A percentile compares a stretch with the other conserved stretches of the same genome.
These are phyloP conservation scores for Triplophysa tibetana DNA, from an alignment of 2,113 vertebrate species.

Conservation along the genomic window DNA sequence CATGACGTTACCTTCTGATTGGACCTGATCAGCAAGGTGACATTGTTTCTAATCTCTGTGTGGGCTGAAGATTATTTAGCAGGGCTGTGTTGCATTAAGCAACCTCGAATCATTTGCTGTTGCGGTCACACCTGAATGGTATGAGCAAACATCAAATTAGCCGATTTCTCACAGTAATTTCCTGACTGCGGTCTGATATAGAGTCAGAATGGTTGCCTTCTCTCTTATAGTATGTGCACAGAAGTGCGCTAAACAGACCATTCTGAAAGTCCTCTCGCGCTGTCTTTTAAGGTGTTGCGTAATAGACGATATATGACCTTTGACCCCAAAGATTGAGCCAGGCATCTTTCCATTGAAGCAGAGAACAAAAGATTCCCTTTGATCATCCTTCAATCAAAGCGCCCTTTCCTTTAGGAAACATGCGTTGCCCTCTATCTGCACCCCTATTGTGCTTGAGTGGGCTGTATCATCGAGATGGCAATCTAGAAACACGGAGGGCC, in stretches of 20 bases:
- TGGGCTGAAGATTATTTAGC: slow-evolving; percentile 34
- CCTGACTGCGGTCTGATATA: background rate
- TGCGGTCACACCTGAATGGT: slow-evolving; percentile 23
- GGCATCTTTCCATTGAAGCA: slow-evolving; percentile 19
- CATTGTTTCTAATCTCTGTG: slow-evolving; percentile 43
- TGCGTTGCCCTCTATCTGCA: slow-evolving; percentile 40
- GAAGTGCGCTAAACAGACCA: slow-evolving; percentile 2
- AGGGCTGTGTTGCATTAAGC: slow-evolving; percentile 9
- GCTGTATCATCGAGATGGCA: slow-evolving; percentile 50
- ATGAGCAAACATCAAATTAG: slow-evolving; percentile 29
- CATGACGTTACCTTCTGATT: slow-evolving; percentile 44
- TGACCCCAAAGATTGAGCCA: slow-evolving; percentile 20
- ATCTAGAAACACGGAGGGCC: slow-evolving; percentile 48
- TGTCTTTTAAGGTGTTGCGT: slow-evolving; percentile 11
- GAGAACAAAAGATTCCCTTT: slow-evolving; percentile 40
- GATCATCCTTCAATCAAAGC: slow-evolving; percentile 42
- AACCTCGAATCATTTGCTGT: slow-evolving; percentile 5
- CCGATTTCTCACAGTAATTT: slow-evolving; percentile 12
- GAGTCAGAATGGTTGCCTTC: background rate
- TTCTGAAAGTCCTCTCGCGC: background rate
- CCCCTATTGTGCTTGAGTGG: slow-evolving; percentile 50
- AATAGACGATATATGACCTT: slow-evolving; percentile 30
- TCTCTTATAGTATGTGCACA: slow-evolving; percentile 4
- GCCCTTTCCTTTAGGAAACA: slow-evolving; percentile 35
- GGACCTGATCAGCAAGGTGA: slow-evolving; percentile 45